phyloP scores from a whole-genome alignment of 2,888 invertebrate species.

The Coenonympha arcania region DNA sequence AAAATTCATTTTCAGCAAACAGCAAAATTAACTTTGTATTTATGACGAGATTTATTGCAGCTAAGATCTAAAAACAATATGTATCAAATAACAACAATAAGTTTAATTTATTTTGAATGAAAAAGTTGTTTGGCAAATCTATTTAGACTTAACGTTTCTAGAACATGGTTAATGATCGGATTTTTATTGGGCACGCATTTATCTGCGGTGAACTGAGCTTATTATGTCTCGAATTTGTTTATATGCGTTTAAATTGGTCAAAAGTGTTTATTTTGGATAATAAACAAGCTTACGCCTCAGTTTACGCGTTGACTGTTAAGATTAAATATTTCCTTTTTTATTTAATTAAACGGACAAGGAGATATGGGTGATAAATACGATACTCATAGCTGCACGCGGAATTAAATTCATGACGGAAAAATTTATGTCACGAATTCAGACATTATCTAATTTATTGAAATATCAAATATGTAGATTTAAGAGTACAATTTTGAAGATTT shows the following conservation, averaged over 20 bases:
- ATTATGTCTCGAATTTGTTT: neutral
- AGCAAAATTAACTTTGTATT: too few relatives aligned
- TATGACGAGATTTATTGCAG: too few relatives aligned
- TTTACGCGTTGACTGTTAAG: neutral
- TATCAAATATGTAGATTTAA: slow-evolving; percentile 7
- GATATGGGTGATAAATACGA: neutral
- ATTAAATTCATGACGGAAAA: neutral
- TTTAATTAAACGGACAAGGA: slow-evolving; percentile 3
- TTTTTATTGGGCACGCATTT: neutral
- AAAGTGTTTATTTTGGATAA: neutral
- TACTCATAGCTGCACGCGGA: neutral
- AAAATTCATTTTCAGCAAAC: too few relatives aligned
- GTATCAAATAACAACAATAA: too few relatives aligned
- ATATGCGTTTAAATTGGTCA: neutral
- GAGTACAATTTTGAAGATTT: slow-evolving; percentile 14
- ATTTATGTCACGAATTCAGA: slow-evolving; percentile 15
- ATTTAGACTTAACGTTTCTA: too few relatives aligned
- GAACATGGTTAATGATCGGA: neutral
- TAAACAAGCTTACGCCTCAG: neutral
- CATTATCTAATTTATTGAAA: too few relatives aligned
- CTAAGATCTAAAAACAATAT: too few relatives aligned
- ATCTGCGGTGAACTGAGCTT: neutral
- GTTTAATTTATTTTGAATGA: too few relatives aligned
- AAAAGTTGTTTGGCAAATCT: too few relatives aligned
- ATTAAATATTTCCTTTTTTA: slow-evolving; percentile 11